Base-by-base conservation (phyloP, 2,888 invertebrate species). In the Melinaea menophilus region DNA sequence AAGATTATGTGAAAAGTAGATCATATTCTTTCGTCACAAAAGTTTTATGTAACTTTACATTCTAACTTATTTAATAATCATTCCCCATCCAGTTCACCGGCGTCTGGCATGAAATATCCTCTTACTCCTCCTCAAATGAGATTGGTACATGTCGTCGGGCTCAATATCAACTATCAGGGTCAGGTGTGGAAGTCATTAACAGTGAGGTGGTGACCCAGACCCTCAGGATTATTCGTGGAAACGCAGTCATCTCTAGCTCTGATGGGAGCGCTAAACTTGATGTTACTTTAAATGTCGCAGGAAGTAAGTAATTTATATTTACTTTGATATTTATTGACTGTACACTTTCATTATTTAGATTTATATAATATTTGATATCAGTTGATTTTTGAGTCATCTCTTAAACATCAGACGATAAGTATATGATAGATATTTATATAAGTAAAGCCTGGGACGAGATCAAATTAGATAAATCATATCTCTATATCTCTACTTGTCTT, bases 51-150 rank as follows among this genome's bases (percentile, higher is more conserved):
- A 22, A 22, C 22, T 22, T 22, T 22, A 22, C 22, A 1, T 22
- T 22, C 22, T 22, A 37, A 7, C 2, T 9, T 11, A 5, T 41
- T 41, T 9, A 9, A 41, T 45, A 37, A 45, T 62, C 54, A 47
- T 11, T n/a, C 5, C 37, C 34, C 45, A 56, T 31, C 65, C 69
- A 90, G 90, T 90, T 88, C 66, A 63, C 72, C 51, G 90, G 90
- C 12, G 57, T 76, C 2, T 90, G 90, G 90, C 81, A 86, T 59
- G 74, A 84, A 69, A 78, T 85, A 47, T 70, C 79, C 9, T 84
- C 80, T 61, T 90, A 90, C 68, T 74, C 78, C 55, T 79, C 84
- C 0, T 75, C 76, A 0, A 82, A 76, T 55, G 74, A 78, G 0
- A 4, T 63, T 0, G 88, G 88, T 0, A 66, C 71, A 0, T 90